phyloP scores from a whole-genome alignment of 2,797 vertebrate genomes.

The Characodon lateralis region DNA sequence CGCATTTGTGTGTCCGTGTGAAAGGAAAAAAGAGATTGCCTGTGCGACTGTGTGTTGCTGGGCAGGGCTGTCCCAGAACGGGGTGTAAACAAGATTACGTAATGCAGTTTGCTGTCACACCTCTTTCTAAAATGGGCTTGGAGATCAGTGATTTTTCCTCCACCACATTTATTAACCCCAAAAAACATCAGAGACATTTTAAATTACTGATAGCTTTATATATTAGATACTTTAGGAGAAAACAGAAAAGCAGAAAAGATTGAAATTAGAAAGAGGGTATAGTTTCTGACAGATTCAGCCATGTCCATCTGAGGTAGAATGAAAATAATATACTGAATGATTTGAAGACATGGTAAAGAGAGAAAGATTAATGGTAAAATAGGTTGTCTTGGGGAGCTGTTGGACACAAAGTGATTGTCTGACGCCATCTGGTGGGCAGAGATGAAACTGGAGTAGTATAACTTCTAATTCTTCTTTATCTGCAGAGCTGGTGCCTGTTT shows the following conservation, averaged over 20 bases:
- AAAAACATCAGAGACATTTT: not conserved
- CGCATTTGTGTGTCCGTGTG: slow-evolving; percentile 3
- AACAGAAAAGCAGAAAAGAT: not conserved
- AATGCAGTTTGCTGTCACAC: slow-evolving; percentile 71
- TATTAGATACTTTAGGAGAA: not conserved
- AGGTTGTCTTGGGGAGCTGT: not conserved
- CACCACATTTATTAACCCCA: not conserved
- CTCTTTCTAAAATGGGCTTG: slow-evolving; percentile 52
- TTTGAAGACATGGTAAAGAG: not conserved
- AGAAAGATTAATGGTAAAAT: not conserved
- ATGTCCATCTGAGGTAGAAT: not conserved
- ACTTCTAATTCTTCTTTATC: not conserved
- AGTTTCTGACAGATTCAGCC: not conserved
- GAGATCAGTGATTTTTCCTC: slow-evolving; percentile 17
- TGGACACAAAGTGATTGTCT: slow-evolving; percentile 16
- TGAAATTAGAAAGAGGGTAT: not conserved
- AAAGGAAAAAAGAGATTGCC: slow-evolving; percentile 6
- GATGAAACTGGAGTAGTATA: rapidly evolving
- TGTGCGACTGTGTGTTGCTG: slow-evolving; percentile 56
- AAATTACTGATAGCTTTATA: not conserved
- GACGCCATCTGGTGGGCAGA: slow-evolving; percentile 45
- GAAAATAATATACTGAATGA: not conserved
- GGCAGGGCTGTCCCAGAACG: slow-evolving; percentile 71
- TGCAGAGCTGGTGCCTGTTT: not conserved
- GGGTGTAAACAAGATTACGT: slow-evolving; percentile 81